Conservation (phyloP, 1,140 invertebrate species). For the Samia ricini region DNA sequence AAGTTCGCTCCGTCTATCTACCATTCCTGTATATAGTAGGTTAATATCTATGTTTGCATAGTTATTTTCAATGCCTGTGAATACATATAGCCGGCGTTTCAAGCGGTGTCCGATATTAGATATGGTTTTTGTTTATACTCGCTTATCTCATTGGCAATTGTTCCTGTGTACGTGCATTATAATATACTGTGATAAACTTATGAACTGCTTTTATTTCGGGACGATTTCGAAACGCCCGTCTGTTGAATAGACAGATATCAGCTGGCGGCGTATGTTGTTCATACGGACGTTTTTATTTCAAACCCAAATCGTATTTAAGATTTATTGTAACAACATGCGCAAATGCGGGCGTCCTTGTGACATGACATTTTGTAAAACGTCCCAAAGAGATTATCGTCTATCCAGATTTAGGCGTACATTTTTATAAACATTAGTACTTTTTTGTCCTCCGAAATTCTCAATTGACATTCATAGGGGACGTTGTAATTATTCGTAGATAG, state of each 20-base stretch:
- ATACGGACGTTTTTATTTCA: neutral
- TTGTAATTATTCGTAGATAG: neutral
- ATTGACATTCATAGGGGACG: constrained; percentile 3
- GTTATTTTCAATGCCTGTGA: neutral
- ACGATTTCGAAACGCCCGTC: constrained; percentile 5
- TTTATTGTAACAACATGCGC: neutral
- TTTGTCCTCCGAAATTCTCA: neutral
- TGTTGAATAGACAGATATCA: neutral
- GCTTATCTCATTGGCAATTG: neutral
- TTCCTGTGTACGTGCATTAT: constrained; percentile 1
- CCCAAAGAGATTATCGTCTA: neutral
- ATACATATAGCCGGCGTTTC: neutral
- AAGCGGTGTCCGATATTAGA: constrained; percentile 1
- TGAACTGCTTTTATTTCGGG: constrained; percentile 18
- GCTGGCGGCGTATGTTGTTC: neutral
- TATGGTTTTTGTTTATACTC: neutral
- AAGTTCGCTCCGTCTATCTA: too few relatives aligned
- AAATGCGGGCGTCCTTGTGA: neutral
- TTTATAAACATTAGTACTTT: neutral
- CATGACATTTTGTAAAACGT: neutral
- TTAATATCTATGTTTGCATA: neutral
- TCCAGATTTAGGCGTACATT: constrained; percentile 4
- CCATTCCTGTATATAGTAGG: too few relatives aligned
- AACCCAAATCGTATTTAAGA: constrained; percentile 2
- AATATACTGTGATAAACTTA: constrained; percentile 17